Conservation (phyloP, 2,888 invertebrate genomes). For the Eilema depressum region DNA sequence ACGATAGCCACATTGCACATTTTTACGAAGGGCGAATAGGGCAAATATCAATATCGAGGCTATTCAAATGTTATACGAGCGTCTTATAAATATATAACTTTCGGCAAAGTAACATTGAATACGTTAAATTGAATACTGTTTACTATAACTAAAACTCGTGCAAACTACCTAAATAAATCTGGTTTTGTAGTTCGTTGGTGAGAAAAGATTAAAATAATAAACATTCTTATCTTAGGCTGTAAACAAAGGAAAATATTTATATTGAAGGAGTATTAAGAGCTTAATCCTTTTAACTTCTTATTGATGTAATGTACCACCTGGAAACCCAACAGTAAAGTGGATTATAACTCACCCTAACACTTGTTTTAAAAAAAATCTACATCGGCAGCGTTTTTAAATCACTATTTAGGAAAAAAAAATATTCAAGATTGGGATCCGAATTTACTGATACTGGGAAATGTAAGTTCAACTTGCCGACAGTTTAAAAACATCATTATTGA, state of each 20-base stretch:
- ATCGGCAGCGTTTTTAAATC: constrained; percentile 71
- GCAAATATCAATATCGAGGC: constrained; percentile 53
- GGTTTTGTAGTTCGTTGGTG: constrained; percentile 63
- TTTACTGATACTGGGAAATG: constrained; percentile 82
- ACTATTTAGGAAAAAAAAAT: constrained; percentile 77
- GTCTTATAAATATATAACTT: constrained; percentile 41
- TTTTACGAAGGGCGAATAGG: constrained; percentile 65
- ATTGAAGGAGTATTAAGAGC: constrained; percentile 56
- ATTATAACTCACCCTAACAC: constrained; percentile 48
- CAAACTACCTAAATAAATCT: constrained; percentile 58
- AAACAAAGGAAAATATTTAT: constrained; percentile 61
- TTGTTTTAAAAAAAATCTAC: constrained; percentile 49
- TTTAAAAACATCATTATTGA: constrained; percentile 61
- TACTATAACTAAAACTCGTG: constrained; percentile 51
- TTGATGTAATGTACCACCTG: constrained; percentile 63
- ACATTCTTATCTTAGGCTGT: constrained; percentile 51
- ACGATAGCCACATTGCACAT: constrained; percentile 63
- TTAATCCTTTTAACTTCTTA: constrained; percentile 66
- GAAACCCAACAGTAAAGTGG: constrained; percentile 46
- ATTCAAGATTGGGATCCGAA: constrained; percentile 78
- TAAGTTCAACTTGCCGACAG: constrained; percentile 69
- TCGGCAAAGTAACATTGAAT: constrained; percentile 36
- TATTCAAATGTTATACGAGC: constrained; percentile 50
- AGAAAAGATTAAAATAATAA: constrained; percentile 59
- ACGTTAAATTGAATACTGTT: constrained; percentile 55